phyloP scores from a whole-genome alignment of 1,140 invertebrate species.

The Triops longicaudatus region DNA sequence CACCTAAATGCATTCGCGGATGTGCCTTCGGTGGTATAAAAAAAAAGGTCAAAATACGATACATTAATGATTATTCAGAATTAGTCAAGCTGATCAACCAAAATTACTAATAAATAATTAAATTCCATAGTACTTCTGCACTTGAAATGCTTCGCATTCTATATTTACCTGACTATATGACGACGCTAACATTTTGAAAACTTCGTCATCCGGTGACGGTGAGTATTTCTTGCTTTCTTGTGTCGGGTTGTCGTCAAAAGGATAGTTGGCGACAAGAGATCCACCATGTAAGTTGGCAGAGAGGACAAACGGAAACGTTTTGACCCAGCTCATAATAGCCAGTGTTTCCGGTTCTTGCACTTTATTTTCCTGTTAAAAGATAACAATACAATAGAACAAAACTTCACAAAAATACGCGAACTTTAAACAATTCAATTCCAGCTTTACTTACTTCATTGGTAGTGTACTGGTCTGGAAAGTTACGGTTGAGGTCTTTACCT shows the following conservation, averaged over 20 bases:
- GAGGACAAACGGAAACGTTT: conserved; percentile 78
- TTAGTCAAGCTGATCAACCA: too few species aligned
- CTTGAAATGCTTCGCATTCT: background rate
- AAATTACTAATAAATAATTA: conserved; percentile 16
- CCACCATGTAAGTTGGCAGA: conserved; percentile 96
- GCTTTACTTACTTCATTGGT: conserved; percentile 47
- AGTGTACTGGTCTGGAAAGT: conserved; percentile 89
- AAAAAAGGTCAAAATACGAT: conserved; percentile 32
- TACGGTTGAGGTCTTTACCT: conserved; percentile 83
- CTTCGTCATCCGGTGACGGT: conserved; percentile 67
- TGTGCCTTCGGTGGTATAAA: conserved; percentile 55
- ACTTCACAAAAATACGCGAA: background rate
- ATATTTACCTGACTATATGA: conserved; percentile 66
- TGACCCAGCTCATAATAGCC: conserved; percentile 87
- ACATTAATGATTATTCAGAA: too few species aligned
- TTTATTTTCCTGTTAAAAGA: conserved; percentile 47
- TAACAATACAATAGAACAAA: background rate
- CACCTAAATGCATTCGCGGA: conserved; percentile 67
- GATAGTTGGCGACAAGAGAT: conserved; percentile 87
- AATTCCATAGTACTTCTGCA: background rate
- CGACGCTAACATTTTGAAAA: conserved; percentile 73
- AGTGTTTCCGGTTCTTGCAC: conserved; percentile 71
- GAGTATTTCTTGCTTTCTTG: conserved; percentile 39
- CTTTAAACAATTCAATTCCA: too few species aligned
- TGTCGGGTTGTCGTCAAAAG: conserved; percentile 65